Evolutionary conservation across 2,797 vertebrate species (phyloP).

Genomic region (Philypnodon macrostomus): DNA sequence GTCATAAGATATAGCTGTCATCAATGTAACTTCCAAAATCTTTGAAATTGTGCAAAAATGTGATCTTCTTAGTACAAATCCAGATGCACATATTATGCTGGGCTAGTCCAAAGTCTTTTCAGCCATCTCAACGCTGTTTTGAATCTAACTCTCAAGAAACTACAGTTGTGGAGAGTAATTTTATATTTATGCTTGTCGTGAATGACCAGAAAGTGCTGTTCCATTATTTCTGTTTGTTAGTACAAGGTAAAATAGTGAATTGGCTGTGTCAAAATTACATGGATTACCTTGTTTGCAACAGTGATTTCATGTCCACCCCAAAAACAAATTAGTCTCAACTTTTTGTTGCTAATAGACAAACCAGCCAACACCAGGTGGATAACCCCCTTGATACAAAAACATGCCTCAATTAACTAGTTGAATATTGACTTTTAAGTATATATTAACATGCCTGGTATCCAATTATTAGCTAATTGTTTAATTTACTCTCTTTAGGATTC

Average conservation of each 20-base stretch:
- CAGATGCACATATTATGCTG: conserved; percentile 13
- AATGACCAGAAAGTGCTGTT: conserved; percentile 43
- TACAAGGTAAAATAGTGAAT: not conserved
- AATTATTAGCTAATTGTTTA: not conserved
- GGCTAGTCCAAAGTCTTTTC: conserved; percentile 20
- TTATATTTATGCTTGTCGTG: conserved; percentile 66
- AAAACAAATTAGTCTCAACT: no score
- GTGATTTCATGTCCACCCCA: no score
- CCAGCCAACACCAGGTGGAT: no score
- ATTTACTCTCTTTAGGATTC: conserved; percentile 73
- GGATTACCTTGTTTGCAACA: no score
- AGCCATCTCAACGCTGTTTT: conserved; percentile 17
- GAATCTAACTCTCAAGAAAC: conserved; percentile 26
- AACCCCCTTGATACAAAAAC: not conserved
- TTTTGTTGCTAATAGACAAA: no score
- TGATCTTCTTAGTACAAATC: conserved; percentile 16
- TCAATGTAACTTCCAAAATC: conserved; percentile 17
- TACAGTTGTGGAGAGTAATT: conserved; percentile 30
- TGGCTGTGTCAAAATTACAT: not conserved
- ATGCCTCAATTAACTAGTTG: no score
- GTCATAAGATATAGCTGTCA: conserved; percentile 38
- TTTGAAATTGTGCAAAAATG: conserved; percentile 10
- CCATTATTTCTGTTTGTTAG: no score
- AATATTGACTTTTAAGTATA: no score
- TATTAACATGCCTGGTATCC: no score